Conservation (phyloP, 2,797 vertebrate species). For the Cyprinodon diabolis region DNA sequence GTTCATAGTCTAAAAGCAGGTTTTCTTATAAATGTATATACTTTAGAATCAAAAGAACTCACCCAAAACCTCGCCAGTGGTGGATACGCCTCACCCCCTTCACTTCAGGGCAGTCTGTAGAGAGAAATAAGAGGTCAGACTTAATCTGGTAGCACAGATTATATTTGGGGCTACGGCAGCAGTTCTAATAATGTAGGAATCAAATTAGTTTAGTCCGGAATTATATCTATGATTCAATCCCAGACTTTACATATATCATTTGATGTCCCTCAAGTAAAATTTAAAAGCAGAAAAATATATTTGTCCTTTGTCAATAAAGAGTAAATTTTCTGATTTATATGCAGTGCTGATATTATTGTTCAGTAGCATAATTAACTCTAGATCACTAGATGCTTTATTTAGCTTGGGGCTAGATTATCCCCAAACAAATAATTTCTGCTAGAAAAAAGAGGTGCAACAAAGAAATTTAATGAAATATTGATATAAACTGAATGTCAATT, state of each 20-base stretch:
- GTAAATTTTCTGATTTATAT: slow-evolving; percentile 35
- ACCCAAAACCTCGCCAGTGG: slow-evolving; percentile 61
- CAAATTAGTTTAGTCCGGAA: slow-evolving; percentile 63
- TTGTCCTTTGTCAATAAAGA: slow-evolving; percentile 26
- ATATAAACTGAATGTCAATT: background rate
- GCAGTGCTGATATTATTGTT: slow-evolving; percentile 23
- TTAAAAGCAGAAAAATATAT: background rate
- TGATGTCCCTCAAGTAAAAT: slow-evolving; percentile 40
- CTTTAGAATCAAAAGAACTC: slow-evolving; percentile 66
- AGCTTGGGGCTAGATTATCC: background rate
- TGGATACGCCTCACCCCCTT: slow-evolving; percentile 58
- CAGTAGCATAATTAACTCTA: slow-evolving; percentile 25
- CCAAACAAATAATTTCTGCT: slow-evolving; percentile 14
- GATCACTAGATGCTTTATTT: background rate
- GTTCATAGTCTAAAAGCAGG: slow-evolving; percentile 23
- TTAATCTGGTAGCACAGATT: slow-evolving; percentile 64
- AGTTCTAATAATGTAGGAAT: slow-evolving; percentile 58
- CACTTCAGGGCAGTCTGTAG: slow-evolving; percentile 73
- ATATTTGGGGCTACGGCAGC: slow-evolving; percentile 40
- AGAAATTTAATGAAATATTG: slow-evolving; percentile 9
- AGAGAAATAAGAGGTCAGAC: slow-evolving; percentile 69
- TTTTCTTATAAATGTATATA: slow-evolving; percentile 58
- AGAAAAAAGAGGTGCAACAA: slow-evolving; percentile 16
- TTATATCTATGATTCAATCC: slow-evolving; percentile 58
- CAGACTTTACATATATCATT: slow-evolving; percentile 56